phyloP scores from a whole-genome alignment of 2,113 vertebrate species.

The Pseudonaja textilis region DNA sequence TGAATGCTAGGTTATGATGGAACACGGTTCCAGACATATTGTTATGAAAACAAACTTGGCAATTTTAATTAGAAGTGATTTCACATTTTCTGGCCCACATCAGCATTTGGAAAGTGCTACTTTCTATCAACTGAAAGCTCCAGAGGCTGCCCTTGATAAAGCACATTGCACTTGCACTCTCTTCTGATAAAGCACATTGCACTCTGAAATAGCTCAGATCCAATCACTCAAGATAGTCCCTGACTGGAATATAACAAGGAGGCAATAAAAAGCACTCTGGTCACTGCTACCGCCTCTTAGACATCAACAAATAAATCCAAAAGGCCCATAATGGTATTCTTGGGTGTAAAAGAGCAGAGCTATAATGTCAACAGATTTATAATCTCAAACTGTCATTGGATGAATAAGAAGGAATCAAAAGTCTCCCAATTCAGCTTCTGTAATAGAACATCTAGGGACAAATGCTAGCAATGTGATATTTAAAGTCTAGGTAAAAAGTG shows the following conservation, averaged over 20 bases:
- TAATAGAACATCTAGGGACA: not conserved
- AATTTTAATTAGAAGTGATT: not conserved
- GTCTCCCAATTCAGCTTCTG: not conserved
- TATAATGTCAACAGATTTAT: not conserved
- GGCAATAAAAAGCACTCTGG: not conserved
- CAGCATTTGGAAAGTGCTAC: not conserved
- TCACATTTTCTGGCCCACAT: not conserved
- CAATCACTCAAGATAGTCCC: not conserved
- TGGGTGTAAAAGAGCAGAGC: not conserved
- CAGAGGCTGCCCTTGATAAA: not conserved
- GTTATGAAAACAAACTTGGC: not conserved
- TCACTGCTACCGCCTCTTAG: not conserved
- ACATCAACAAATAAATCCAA: not conserved
- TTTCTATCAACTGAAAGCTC: not conserved
- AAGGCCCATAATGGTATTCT: not conserved
- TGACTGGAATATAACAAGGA: not conserved
- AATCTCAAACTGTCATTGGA: not conserved
- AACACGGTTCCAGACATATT: not conserved
- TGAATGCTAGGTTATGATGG: not conserved
- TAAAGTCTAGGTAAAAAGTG: not conserved
- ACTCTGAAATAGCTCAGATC: not conserved
- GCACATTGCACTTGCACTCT: not conserved
- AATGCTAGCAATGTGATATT: not conserved
- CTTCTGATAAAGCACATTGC: no score
- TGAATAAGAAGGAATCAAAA: not conserved